Evolutionary conservation across 2,113 vertebrate genomes (phyloP).

Genomic region (Anguilla japonica): DNA sequence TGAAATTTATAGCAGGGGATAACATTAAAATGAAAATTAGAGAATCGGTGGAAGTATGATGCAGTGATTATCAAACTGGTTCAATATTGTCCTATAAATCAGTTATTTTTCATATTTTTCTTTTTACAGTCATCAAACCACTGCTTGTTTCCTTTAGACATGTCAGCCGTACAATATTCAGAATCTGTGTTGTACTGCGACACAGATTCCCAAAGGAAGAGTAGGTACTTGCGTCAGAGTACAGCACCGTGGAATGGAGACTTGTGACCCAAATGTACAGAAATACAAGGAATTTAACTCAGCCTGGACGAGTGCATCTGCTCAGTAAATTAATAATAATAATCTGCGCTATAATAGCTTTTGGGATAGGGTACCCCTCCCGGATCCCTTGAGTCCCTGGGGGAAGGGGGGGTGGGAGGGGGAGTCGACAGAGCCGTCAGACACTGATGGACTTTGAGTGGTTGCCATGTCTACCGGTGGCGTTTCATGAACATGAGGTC

Average conservation of each 20-base stretch:
- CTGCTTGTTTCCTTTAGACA: too few species aligned
- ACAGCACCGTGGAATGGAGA: background rate
- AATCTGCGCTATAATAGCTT: constrained; percentile 67
- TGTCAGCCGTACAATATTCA: too few species aligned
- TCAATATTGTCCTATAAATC: too few species aligned
- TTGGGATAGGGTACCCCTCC: constrained; percentile 49
- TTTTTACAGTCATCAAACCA: too few species aligned
- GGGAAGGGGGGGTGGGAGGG: constrained; percentile 44
- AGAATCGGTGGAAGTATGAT: background rate
- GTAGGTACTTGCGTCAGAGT: background rate
- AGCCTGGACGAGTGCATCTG: background rate
- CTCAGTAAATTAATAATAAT: background rate
- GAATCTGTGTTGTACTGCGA: too few species aligned
- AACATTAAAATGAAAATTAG: background rate
- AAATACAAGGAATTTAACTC: too few species aligned
- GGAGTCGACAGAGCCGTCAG: constrained; percentile 50
- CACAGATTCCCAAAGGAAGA: background rate
- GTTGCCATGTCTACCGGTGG: constrained; percentile 67
- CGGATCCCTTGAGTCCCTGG: constrained; percentile 49
- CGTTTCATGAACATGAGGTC: constrained; percentile 58
- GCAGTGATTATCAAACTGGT: background rate
- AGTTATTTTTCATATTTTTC: too few species aligned
- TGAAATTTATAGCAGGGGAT: background rate
- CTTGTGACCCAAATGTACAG: background rate
- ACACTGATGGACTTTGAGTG: constrained; percentile 72